Percentiles rank a stretch among this genome's conserved stretches.
These are phyloP conservation scores for Rhimphoctona megacephalus DNA, from an alignment of 2,888 invertebrate species.

Conservation along the genomic window DNA sequence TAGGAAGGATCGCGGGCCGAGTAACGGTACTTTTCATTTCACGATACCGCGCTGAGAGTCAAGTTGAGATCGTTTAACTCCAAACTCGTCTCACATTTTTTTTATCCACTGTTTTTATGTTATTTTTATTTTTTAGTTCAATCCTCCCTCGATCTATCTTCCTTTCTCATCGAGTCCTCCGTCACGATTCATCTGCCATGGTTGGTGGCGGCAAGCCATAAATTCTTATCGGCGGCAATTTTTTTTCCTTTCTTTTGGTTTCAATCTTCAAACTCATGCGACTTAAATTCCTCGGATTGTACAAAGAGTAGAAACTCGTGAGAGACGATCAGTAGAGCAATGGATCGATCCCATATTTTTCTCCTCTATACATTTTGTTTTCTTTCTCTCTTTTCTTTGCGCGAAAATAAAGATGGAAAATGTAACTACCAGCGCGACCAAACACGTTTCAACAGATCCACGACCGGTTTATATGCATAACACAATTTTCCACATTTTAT, in stretches of 20 bases:
- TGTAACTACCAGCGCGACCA: slow-evolving; percentile 50
- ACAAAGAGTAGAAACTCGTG: slow-evolving; percentile 17
- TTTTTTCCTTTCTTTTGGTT: slow-evolving; percentile 31
- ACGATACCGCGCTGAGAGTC: slow-evolving; percentile 51
- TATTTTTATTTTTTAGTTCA: neutral
- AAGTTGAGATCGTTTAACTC: slow-evolving; percentile 59
- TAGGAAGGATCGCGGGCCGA: slow-evolving; percentile 76
- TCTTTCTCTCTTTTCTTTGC: neutral
- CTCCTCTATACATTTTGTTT: neutral
- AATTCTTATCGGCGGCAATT: slow-evolving; percentile 12
- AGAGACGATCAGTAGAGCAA: slow-evolving; percentile 56
- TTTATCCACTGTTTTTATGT: neutral
- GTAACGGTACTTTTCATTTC: slow-evolving; percentile 78
- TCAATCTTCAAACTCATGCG: neutral
- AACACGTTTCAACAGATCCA: slow-evolving; percentile 36
- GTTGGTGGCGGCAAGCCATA: slow-evolving; percentile 32
- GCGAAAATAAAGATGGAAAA: slow-evolving; percentile 42
- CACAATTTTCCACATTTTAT: slow-evolving; percentile 44
- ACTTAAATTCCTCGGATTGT: neutral
- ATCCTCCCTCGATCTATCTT: slow-evolving; percentile 41
- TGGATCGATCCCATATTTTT: slow-evolving; percentile 37
- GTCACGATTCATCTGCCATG: slow-evolving; percentile 44
- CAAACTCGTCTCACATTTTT: slow-evolving; percentile 57
- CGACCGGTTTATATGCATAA: slow-evolving; percentile 57
- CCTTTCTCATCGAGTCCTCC: slow-evolving; percentile 19